Percentiles rank a stretch among this genome's conserved stretches.
Evolutionary conservation across 2,113 vertebrate genomes (phyloP).

Genomic region (Spermophilus dauricus): DNA sequence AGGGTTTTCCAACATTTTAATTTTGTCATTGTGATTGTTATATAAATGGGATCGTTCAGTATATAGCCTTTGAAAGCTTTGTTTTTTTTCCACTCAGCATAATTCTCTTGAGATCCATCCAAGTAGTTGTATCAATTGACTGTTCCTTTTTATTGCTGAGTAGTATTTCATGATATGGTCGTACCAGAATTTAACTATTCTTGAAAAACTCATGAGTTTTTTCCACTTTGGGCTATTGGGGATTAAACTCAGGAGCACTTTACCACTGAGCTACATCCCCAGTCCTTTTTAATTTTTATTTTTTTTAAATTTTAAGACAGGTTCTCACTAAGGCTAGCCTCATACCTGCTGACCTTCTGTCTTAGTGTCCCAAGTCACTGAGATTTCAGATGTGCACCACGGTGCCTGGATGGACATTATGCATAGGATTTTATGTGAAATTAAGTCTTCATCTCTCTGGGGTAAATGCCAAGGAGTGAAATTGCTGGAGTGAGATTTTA

Average conservation of each 20-base stretch:
- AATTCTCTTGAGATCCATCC: background rate
- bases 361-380: too few species aligned
- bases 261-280: too few species aligned
- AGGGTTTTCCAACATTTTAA: background rate
- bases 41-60: background rate
- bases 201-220: background rate
- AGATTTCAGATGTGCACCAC: background rate
- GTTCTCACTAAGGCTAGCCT: too few species aligned
- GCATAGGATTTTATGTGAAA: background rate
- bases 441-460: background rate
- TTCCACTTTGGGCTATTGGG: background rate
- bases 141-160: background rate
- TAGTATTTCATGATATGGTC: background rate
- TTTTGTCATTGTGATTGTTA: background rate
- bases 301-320: too few species aligned
- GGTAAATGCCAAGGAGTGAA: background rate
- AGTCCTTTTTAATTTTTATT: too few species aligned
- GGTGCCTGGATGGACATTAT: background rate
- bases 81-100: background rate
- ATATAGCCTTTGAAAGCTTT: background rate
- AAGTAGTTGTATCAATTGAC: background rate
- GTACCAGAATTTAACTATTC: background rate
- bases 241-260: too few species aligned
- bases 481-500: background rate
- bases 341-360: too few species aligned